Evolutionary conservation across 2,797 vertebrate genomes (phyloP), one percentile per base, ranked within the genome.

Genomic region (Fringilla coelebs): DNA sequence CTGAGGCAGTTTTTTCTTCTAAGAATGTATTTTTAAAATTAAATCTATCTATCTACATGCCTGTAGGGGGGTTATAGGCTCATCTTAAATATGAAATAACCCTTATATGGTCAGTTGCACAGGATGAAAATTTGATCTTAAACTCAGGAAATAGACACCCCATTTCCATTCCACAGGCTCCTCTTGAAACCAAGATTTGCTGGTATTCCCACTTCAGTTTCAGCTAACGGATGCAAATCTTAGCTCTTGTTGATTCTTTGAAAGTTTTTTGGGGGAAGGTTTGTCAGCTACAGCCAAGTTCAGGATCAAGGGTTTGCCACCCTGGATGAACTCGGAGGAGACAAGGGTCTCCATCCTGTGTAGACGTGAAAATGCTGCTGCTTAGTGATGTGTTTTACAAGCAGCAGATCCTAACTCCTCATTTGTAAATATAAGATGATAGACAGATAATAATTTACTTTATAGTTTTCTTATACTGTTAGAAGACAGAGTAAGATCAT

Each of bases 321-420:
- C 26, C 11, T 11, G 11, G 28, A 20, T 66, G 71, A 74, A 61
- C 45, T 74, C 1, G 0, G 21, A 38, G 38, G 34, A 90, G 60
- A 29, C 4, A 28, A 63, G 17, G 4, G 3, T 93, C 32, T 55
- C 29, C 28, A n/a, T 65, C 34, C n/a, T 70, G 9, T 1, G 0
- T 7, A 38, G 11, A 49, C 40, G 24, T 71, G 16, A 82, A 84
- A n/a, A 43, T 52, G 49, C 25, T 85, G 51, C 41, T 75, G 41
- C 49, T 61, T 15, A 63, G 15, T 43, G 26, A 28, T 38, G 6
- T 52, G 21, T 34, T 78, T 66, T 34, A 76, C 57, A 74, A 91
- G 40, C 17, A 78, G 54, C 34, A 34, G 18, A 54, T 77, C 31
- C 48, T 68, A 43, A 9, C 18, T 93, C 4, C 52, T 77, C 3